Evolutionary conservation across 2,888 invertebrate genomes (phyloP).

Genomic region (Sinhomidia bicolor): DNA sequence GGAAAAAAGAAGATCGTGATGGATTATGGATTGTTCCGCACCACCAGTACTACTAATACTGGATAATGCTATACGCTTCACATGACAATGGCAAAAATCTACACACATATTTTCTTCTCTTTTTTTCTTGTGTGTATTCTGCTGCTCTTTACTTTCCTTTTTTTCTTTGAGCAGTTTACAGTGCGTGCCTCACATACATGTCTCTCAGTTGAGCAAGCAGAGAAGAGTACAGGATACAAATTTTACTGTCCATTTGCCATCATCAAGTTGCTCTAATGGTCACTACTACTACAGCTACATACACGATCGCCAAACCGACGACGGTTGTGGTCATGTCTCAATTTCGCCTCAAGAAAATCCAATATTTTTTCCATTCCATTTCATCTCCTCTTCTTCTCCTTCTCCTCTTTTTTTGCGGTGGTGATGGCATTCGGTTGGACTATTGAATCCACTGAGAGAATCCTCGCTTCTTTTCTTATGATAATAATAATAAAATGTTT

Average conservation of each 20-base stretch:
- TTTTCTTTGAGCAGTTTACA: neutral
- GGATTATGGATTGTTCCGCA: constrained; percentile 7
- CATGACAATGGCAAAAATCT: neutral
- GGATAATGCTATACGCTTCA: neutral
- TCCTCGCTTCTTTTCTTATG: neutral
- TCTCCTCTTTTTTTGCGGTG: neutral
- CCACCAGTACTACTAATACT: neutral
- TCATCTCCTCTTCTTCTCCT: constrained; percentile 17
- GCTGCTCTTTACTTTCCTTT: too few species aligned
- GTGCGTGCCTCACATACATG: constrained; percentile 2
- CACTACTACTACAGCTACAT: too few species aligned
- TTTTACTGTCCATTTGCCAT: constrained; percentile 68
- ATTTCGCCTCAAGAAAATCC: constrained; percentile 58
- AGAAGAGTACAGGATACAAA: constrained; percentile 62
- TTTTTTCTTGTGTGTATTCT: too few species aligned
- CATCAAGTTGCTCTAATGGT: constrained; percentile 61
- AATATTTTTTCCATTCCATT: constrained; percentile 70
- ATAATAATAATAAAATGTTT: neutral
- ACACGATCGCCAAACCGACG: too few species aligned
- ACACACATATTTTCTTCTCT: too few species aligned
- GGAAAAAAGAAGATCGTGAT: constrained; percentile 28
- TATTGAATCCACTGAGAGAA: constrained; percentile 11
- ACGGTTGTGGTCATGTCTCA: constrained; percentile 58
- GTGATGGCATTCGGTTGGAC: too few species aligned
- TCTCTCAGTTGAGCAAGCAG: neutral